Percentiles rank a stretch among this genome's conserved stretches.
Conservation (phyloP, 2,797 vertebrate species). For the Nannoperca obscura region DNA sequence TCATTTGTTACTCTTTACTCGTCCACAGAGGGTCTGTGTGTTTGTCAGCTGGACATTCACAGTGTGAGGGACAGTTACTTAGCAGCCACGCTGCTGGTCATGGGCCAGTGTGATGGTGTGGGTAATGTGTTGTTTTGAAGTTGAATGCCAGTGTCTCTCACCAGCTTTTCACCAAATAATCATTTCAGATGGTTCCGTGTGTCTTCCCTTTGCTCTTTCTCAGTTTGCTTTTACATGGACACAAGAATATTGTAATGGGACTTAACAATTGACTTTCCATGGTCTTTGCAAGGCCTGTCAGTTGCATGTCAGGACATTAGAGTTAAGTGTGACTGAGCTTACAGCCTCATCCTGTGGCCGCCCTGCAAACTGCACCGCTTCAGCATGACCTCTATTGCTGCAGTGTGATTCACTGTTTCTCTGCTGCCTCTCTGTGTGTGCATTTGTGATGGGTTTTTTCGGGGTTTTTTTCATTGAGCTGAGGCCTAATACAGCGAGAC, state of each 20-base stretch:
- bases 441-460: conserved; percentile 56
- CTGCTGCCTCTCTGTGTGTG: conserved; percentile 11
- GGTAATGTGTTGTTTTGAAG: not conserved
- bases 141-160: not conserved
- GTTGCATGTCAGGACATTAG: not conserved
- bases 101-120: not conserved
- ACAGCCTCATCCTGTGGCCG: conserved; percentile 55
- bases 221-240: not conserved
- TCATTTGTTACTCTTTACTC: not conserved
- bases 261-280: not conserved
- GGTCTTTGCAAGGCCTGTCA: not conserved
- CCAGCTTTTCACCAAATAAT: not conserved
- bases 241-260: not conserved
- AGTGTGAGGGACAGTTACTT: not conserved
- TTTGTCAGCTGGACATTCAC: not conserved
- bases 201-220: not conserved
- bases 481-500: conserved; percentile 52
- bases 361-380: conserved; percentile 32
- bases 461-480: conserved; percentile 64
- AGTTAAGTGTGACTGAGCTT: not conserved
- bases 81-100: not conserved
- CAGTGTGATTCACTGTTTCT: conserved; percentile 46
- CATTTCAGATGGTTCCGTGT: too few relatives aligned
- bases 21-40: not conserved
- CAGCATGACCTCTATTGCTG: conserved; percentile 53